Conservation (phyloP, 2,113 vertebrate species). For the Synodontis membranacea region DNA sequence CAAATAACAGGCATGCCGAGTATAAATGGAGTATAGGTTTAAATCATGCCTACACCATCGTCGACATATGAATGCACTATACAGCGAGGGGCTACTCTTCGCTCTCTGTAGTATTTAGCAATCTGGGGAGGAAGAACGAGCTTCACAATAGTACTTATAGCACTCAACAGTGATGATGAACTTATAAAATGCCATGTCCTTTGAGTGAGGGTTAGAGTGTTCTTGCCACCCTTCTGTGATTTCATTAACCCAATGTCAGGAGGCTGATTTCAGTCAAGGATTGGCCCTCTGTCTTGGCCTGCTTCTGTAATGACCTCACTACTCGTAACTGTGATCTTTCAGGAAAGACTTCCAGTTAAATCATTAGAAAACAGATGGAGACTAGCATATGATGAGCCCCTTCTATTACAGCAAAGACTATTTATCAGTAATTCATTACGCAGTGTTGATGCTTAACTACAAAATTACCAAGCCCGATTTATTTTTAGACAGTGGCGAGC, state of each 20-base stretch:
- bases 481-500: neutral
- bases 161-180: neutral
- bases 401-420: neutral
- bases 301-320: neutral
- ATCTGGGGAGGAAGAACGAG: neutral
- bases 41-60: neutral
- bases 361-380: slow-evolving; percentile 8
- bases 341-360: neutral
- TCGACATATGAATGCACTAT: neutral
- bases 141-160: neutral
- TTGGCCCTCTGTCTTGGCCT: neutral
- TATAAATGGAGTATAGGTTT: neutral
- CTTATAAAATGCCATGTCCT: neutral
- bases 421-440: neutral
- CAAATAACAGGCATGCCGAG: neutral
- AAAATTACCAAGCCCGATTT: neutral
- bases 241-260: slow-evolving; percentile 15
- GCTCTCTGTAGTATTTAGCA: neutral
- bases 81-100: neutral
- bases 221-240: neutral
- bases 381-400: neutral
- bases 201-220: neutral
- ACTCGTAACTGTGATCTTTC: neutral
- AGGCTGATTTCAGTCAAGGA: slow-evolving; percentile 31
- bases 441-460: neutral